Evolutionary conservation across 2,888 invertebrate genomes (phyloP), one percentile per base, ranked within the genome.

Genomic region (Isoperla grammatica): DNA sequence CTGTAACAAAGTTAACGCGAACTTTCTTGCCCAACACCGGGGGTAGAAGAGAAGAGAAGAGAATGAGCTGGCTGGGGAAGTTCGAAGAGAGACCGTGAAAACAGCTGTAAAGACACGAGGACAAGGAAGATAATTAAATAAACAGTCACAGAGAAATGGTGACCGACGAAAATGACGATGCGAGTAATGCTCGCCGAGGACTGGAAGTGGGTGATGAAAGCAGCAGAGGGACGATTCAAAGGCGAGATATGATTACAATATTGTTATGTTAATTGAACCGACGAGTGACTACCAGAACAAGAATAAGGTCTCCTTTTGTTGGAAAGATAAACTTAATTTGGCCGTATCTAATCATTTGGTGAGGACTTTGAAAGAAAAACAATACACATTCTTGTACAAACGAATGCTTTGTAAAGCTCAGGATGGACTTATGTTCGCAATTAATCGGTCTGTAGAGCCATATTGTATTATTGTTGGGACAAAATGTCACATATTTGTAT

Each of bases 91-190:
- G 2, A 29, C 29, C 49, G 35, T 29, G 13, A 35, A 49, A 49
- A 49, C 49, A 49, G 49, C 29, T 15, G 42, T 15, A 22, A 20
- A 20, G 22, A 48, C n/a, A 1, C 15, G 9, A 29, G n/a, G 29
- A 49, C 29, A 29, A 49, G 49, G n/a, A 22, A 29, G 49, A 49
- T 49, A 49, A 49, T 49, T 49, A 49, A 49, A 49, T 49, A 49
- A 49, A 49, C 49, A 49, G 49, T 15, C 12, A 11, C 12, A 12
- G 23, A 29, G 29, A 15, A 29, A 49, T 13, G 49, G 49, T 49
- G 49, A 35, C 49, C 49, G 29, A 29, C 29, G 49, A 49, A 49
- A 49, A 29, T 49, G 29, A 49, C 13, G 22, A 22, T 13, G 29
- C 3, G 49, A 45, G 20, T 5, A 20, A 12, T 17, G 20, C 20